Evolutionary conservation across 2,888 invertebrate species (phyloP).

Genomic region (Dendrolimus pini): DNA sequence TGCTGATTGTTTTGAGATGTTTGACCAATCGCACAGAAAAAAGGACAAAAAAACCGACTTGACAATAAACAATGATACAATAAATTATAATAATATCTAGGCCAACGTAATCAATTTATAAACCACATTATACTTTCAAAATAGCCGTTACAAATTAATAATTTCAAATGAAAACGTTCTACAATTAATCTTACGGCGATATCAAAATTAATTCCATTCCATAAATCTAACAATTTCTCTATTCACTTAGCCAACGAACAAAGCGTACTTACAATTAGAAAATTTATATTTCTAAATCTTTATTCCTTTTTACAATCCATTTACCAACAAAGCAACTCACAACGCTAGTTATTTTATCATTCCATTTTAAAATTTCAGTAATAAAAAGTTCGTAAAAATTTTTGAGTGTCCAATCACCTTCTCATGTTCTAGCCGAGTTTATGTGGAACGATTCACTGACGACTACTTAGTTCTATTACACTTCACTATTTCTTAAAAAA

Average conservation of each 20-base stretch:
- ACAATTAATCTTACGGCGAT: conserved; percentile 6
- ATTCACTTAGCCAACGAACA: conserved; percentile 50
- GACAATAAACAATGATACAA: background rate
- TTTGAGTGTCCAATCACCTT: conserved; percentile 62
- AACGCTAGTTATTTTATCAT: conserved; percentile 44
- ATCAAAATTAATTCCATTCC: conserved; percentile 44
- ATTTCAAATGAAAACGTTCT: background rate
- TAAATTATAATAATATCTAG: background rate
- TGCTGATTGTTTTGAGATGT: too few species aligned
- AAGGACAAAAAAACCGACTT: too few species aligned
- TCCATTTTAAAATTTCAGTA: conserved; percentile 36
- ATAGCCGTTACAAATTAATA: conserved; percentile 3
- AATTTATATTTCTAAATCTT: conserved; percentile 36
- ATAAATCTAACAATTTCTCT: conserved; percentile 58
- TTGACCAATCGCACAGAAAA: too few species aligned
- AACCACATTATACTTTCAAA: conserved; percentile 14
- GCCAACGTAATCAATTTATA: background rate
- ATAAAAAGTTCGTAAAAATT: conserved; percentile 53
- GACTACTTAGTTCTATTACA: conserved; percentile 34
- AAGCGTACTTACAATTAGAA: conserved; percentile 54
- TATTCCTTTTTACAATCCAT: conserved; percentile 47
- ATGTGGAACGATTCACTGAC: conserved; percentile 34
- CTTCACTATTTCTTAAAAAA: conserved; percentile 37
- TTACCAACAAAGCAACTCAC: conserved; percentile 65
- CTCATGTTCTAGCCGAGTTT: conserved; percentile 50